Base-by-base conservation (phyloP, 2,888 invertebrate genomes). In the Dermolepida albohirtum region DNA sequence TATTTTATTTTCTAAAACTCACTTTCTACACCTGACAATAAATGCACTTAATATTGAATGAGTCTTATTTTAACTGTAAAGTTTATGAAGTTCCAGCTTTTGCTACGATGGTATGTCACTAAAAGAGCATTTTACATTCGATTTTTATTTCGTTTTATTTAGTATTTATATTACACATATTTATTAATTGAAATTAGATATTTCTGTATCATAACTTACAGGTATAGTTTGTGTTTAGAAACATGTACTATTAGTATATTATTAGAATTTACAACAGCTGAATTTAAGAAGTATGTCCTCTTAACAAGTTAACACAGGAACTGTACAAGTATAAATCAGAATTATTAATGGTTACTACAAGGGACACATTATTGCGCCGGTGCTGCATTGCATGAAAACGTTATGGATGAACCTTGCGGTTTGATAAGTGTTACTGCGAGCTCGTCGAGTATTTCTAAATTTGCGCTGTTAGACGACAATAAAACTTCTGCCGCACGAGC, bases 401-500 rank as follows among this genome's bases (percentile, higher is more conserved):
- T 59, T 59, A 44, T 44, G 64, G 52, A 64, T 43, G 64, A 64
- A 41, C 41, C 52, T 39, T 52, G 64, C 43, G 64, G 51, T 64
- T 64, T 54, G 64, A 64, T 54, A 64, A 51, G 64, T 64, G 54
- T 64, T 64, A 41, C 43, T 43, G n/a, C 43, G 41, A 64, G 52
- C 52, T 64, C 64, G 43, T 52, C 64, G 68, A 68, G 68, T 68
- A 68, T 68, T 68, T 68, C 68, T 68, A 62, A 68, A 68, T 68
- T 68, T 68, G 68, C 55, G 64, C 68, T 55, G 49, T 43, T 39
- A 68, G 64, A 54, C 51, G 62, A 69, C 67, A 66, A 73, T 71
- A 73, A 73, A 73, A 67, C 69, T 71, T 67, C 67, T 69, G 66
- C 70, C 65, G 67, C 63, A 63, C 63, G 69, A 66, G 70, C 66